Conservation (phyloP, 2,113 vertebrate genomes). For the Thalassarche chlororhynchos region DNA sequence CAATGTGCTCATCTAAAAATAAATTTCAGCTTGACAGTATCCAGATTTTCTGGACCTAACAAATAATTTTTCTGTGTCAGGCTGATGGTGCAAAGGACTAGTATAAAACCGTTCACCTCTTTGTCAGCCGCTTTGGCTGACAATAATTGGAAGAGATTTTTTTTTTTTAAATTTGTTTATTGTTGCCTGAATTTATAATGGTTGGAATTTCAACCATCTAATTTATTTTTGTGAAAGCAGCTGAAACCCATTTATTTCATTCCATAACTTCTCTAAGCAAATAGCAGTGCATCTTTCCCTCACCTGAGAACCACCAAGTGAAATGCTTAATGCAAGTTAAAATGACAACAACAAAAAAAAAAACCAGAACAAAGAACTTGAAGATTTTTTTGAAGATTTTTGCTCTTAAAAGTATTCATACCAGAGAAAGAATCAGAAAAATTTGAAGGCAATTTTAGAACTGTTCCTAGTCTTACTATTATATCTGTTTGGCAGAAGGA, state of each 20-base stretch:
- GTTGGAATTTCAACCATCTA: not conserved
- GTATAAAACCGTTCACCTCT: not conserved
- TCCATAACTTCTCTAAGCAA: not conserved
- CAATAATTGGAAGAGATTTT: not conserved
- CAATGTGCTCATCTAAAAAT: not conserved
- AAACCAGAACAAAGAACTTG: not conserved
- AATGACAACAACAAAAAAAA: not conserved
- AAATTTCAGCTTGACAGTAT: not conserved
- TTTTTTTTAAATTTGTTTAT: not conserved
- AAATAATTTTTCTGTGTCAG: not conserved
- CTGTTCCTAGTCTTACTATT: not conserved
- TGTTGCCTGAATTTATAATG: not conserved
- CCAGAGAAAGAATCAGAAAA: not conserved
- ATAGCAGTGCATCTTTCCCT: not conserved
- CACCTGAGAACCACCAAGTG: not conserved
- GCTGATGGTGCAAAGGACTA: not conserved
- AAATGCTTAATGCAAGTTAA: not conserved
- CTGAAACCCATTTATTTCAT: not conserved
- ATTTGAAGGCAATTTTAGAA: not conserved
- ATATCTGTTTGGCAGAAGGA: not conserved
- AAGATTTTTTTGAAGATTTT: not conserved
- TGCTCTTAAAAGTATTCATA: not conserved
- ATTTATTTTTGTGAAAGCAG: not conserved
- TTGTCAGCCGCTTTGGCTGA: not conserved
- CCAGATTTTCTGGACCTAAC: not conserved